Evolutionary conservation across 1,140 invertebrate genomes (phyloP), one percentile per base, ranked within the genome.

Genomic region (Riptortus pedestris): DNA sequence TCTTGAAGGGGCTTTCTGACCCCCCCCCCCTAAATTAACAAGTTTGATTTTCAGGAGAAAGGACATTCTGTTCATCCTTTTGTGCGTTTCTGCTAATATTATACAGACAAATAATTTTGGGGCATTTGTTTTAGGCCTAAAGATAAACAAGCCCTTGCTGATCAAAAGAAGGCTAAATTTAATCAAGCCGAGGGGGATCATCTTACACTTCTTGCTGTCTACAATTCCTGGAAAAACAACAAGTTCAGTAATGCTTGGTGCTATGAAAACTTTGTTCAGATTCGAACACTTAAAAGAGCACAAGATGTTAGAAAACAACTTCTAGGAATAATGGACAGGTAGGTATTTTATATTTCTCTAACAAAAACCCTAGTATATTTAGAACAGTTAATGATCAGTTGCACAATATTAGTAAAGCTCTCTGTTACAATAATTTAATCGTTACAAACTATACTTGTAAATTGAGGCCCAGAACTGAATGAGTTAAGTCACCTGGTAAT

Each of bases 231-330:
- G 97, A 93, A 93, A 72, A 98, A 98, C 72, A 98, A 98, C 74
- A 97, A 98, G 73, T 98, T 98, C 76, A 96, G 92, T 0, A 96
- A 94, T 74, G 92, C 94, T 0, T 99, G 96, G 97, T 99, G 96
- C 75, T 98, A 96, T 73, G 96, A 99, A 74, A 99, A 99, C 78
- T 99, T 99, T 77, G 93, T 99, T 7, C 97, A 99, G 78, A 93
- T 96, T 29, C 77, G 96, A 22, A 98, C 95, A 0, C 75, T 99
- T 31, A 98, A 98, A 76, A 79, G 96, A 61, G 93, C 96, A 0
- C 96, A 99, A 76, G 97, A 99, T 79, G 95, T 99, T 0, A 79
- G 96, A 7, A 99, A 99, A 79, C 97, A 99, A 75, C 77, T 99
- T 66, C 76, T 99, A 0, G 94, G 94, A 2, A 97, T 98, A 65